Base-by-base conservation (phyloP, 2,888 invertebrate species). In the Pyrrhosoma nymphula region DNA sequence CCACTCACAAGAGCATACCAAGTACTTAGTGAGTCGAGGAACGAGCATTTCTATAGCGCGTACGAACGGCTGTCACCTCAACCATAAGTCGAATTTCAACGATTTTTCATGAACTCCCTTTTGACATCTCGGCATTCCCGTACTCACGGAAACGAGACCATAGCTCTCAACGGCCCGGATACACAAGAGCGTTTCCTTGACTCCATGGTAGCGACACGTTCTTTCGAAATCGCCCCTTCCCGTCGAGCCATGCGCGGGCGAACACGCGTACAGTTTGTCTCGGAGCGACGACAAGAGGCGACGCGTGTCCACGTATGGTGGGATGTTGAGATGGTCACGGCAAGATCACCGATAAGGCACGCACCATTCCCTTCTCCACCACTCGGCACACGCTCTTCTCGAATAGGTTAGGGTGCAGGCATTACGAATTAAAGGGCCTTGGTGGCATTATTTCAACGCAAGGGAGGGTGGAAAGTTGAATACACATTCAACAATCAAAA, bases 341-440 rank as follows among this genome's bases (percentile, higher is more conserved):
- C 47, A 47, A 39, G 39, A 91, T 60, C 35, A 35, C 39, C 20
- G 91, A 91, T 91, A 91, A 60, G 63, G 18, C 91, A 91, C 91
- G 91, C 91, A n/a, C n/a, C n/a, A n/a, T n/a, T n/a, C n/a, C n/a
- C n/a, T n/a, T n/a, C n/a, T 26, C 23, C 60, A 26, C n/a, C 30
- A 12, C 30, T n/a, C 23, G 47, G 30, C 18, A 60, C 60, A 3
- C n/a, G 47, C 69, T n/a, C 26, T 0, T 26, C n/a, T 26, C n/a
- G 69, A 69, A 69, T 12, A n/a, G 26, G n/a, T n/a, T 26, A 23
- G 26, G 16, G 60, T 26, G 26, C 10, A 6, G 26, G 26, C n/a
- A 69, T 23, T 69, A 6, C n/a, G 26, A 26, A 47, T 69, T 69
- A 69, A 69, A 69, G 69, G 69, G n/a, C 8, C 60, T 20, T 26